These are phyloP conservation scores for Adrianichthys oophorus DNA, from an alignment of 2,797 vertebrate species.

Conservation along the genomic window DNA sequence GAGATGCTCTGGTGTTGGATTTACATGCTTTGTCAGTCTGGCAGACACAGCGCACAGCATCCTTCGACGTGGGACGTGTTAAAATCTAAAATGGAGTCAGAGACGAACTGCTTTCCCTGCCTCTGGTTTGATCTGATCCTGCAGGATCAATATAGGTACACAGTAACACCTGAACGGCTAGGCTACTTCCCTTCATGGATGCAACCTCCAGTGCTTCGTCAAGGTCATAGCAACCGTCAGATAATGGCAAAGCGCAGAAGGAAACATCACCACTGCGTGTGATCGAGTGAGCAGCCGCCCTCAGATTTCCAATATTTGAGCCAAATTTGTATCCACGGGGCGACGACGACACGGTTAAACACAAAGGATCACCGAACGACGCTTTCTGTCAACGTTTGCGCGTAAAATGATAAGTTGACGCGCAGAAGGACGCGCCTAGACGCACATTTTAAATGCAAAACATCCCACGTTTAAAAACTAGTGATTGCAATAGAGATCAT, in stretches of 20 bases:
- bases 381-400: slow-evolving; percentile 26
- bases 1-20: slow-evolving; percentile 5
- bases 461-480: too few relatives aligned
- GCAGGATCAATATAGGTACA: slow-evolving; percentile 24
- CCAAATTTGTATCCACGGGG: slow-evolving; percentile 15
- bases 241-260: not conserved
- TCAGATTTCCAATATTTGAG: not conserved
- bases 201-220: slow-evolving; percentile 54
- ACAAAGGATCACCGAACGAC: slow-evolving; percentile 22
- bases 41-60: slow-evolving; percentile 20
- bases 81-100: too few relatives aligned
- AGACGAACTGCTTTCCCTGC: too few relatives aligned
- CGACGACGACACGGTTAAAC: slow-evolving; percentile 20
- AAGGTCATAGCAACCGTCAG: slow-evolving; percentile 64
- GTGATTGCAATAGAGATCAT: too few relatives aligned
- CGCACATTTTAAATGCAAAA: too few relatives aligned
- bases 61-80: not conserved
- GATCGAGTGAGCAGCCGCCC: slow-evolving; percentile 3
- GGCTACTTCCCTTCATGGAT: slow-evolving; percentile 10
- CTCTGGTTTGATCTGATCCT: slow-evolving; percentile 1
- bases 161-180: slow-evolving; percentile 32
- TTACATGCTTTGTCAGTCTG: slow-evolving; percentile 14
- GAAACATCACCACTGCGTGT: not conserved
- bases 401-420: slow-evolving; percentile 18
- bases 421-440: too few relatives aligned